phyloP scores from a whole-genome alignment of 1,140 invertebrate species.

The Drepana arcuata region DNA sequence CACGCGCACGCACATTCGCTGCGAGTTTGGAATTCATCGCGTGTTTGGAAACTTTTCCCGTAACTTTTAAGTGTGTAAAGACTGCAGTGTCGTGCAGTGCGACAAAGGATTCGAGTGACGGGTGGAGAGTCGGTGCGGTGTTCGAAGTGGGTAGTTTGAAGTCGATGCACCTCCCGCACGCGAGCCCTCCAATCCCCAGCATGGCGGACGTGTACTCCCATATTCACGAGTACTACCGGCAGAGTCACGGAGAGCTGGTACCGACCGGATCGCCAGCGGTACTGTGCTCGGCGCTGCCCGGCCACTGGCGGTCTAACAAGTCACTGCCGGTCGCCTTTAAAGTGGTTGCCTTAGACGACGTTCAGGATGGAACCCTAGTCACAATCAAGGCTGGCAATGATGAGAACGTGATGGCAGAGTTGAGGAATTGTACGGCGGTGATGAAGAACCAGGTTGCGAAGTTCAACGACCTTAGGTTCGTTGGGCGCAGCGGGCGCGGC shows the following conservation, averaged over 20 bases:
- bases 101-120: slow-evolving; percentile 49
- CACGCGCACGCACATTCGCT: slow-evolving; percentile 24
- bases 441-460: slow-evolving; percentile 98
- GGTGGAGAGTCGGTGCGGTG: slow-evolving; percentile 36
- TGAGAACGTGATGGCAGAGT: slow-evolving; percentile 95
- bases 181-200: slow-evolving; percentile 64
- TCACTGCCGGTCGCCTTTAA: slow-evolving; percentile 95
- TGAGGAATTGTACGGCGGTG: slow-evolving; percentile 92
- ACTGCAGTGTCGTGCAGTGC: slow-evolving; percentile 50
- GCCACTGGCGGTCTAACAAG: slow-evolving; percentile 98
- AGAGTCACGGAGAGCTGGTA: slow-evolving; percentile 91
- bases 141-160: slow-evolving; percentile 45
- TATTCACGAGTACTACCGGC: slow-evolving; percentile 84
- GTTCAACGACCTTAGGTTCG: slow-evolving; percentile 97
- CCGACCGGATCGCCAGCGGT: slow-evolving; percentile 93
- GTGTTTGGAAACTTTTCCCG: background rate
- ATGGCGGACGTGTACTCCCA: slow-evolving; percentile 80
- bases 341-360: slow-evolving; percentile 90
- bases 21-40: slow-evolving; percentile 44
- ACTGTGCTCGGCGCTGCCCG: slow-evolving; percentile 90
- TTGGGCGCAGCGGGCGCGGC: slow-evolving; percentile 93
- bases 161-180: slow-evolving; percentile 70
- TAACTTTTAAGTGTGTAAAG: slow-evolving; percentile 29
- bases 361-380: slow-evolving; percentile 94
- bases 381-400: slow-evolving; percentile 96